Base-by-base conservation (phyloP, 2,797 vertebrate species). In the Micromesistius poutassou region DNA sequence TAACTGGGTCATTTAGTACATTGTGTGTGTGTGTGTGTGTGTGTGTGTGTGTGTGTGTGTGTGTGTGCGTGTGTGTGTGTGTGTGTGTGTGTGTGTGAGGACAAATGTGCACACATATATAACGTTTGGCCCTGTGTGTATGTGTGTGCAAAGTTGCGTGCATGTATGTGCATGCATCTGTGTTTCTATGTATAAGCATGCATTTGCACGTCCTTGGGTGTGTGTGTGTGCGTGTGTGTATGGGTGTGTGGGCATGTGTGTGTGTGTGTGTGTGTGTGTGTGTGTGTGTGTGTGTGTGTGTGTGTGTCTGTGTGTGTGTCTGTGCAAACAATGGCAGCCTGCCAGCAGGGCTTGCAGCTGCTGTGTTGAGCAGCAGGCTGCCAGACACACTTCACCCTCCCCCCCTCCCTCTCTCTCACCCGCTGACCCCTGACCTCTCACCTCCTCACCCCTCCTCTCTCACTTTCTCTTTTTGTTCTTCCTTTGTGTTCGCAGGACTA, bases 281-380 rank as follows among this genome's bases (percentile, higher is more conserved):
- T 30, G 74, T 36, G 68, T 38, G 31, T 66, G 73, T 73, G 74
- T 76, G 35, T 46, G 62, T 33, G 38, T 33, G 36, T 71, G 85
- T 81, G 82, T 83, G 91, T 93, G 94, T 92, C 94, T 93, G 94
- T 92, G 94, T 91, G 89, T 86, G 79, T 90, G 75, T 71, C 30
- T 33, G 70, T 71, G 30, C 87, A 93, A 95, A 97, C 96, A 97
- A 96, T 97, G 88, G 92, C 93, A 94, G 93, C 93, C 90, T 94
- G 94, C 95, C 96, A 97, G 96, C 97, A 97, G 95, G 96, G 93
- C 93, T 95, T 95, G 95, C 96, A 97, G 96, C 95, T 96, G 92
- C 94, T 95, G 97, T 97, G 95, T 97, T 96, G 94, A 93, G 87
- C 0, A 89, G 95, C 93, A 87, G 96, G 95, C 95, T 95, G 95